Evolutionary conservation across 2,113 vertebrate species (phyloP).

Genomic region (Callipepla squamata): DNA sequence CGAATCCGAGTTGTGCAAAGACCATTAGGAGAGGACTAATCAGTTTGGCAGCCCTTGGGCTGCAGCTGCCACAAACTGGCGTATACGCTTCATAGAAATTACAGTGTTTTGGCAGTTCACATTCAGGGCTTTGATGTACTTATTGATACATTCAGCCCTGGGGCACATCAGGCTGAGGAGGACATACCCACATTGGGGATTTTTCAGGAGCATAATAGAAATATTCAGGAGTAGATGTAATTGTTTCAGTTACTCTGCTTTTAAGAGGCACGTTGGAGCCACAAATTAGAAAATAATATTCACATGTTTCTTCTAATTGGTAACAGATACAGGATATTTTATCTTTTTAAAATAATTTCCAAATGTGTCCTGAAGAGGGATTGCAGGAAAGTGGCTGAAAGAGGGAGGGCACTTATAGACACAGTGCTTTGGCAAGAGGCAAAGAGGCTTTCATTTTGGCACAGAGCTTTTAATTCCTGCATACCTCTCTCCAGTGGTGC

Average conservation of each 20-base stretch:
- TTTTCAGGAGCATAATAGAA: constrained; percentile 62
- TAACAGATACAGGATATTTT: constrained; percentile 79
- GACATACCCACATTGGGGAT: not conserved
- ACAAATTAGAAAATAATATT: constrained; percentile 84
- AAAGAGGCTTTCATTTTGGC: not conserved
- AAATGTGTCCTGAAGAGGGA: constrained; percentile 70
- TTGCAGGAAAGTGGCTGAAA: not conserved
- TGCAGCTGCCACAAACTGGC: constrained; percentile 20
- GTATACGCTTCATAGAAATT: not conserved
- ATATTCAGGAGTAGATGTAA: constrained; percentile 76
- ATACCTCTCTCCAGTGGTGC: not conserved
- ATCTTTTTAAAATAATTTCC: constrained; percentile 77
- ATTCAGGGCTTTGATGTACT: constrained; percentile 62
- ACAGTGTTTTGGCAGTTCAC: not conserved
- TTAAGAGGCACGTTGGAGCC: constrained; percentile 74
- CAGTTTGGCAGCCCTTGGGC: not conserved
- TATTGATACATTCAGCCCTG: constrained; percentile 37
- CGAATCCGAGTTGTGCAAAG: not conserved
- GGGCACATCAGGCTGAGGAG: not conserved
- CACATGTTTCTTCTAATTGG: constrained; percentile 80
- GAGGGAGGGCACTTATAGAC: not conserved
- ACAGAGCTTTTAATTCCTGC: not conserved
- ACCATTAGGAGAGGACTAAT: not conserved
- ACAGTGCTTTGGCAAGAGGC: not conserved
- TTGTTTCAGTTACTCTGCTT: constrained; percentile 85